Percentiles rank a stretch among this genome's conserved stretches.
phyloP scores from a whole-genome alignment of 2,113 vertebrate genomes.

The Saccopteryx leptura region DNA sequence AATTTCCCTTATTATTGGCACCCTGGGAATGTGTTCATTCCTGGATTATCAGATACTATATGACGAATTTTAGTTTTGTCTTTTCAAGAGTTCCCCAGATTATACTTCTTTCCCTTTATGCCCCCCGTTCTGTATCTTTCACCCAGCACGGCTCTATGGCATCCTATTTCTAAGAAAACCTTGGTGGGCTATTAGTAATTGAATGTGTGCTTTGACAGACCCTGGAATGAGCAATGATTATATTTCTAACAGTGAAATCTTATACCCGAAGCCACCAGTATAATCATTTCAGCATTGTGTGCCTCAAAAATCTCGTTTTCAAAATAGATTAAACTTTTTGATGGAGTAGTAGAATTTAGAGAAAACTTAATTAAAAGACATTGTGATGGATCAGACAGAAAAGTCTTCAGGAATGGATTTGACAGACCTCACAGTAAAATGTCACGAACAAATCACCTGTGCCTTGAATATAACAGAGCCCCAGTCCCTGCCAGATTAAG shows the following conservation, averaged over 20 bases:
- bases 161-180: background rate
- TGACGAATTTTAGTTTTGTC: background rate
- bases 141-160: background rate
- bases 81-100: background rate
- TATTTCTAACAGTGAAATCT: background rate
- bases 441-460: background rate
- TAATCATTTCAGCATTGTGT: background rate
- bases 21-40: background rate
- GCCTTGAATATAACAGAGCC: background rate
- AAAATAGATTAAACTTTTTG: conserved; percentile 25
- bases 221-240: background rate
- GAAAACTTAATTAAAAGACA: conserved; percentile 12
- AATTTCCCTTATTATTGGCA: background rate
- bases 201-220: background rate
- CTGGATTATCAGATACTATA: background rate
- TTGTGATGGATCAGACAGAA: background rate
- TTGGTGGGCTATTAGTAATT: background rate
- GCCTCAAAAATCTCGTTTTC: conserved; percentile 37
- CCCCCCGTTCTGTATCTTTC: background rate
- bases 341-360: background rate
- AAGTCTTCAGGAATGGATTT: background rate
- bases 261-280: background rate
- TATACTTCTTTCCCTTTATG: background rate
- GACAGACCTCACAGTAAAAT: background rate
- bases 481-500: background rate